These are phyloP conservation scores for Pteropus alecto DNA, from an alignment of 2,113 vertebrate species.

Conservation along the genomic window DNA sequence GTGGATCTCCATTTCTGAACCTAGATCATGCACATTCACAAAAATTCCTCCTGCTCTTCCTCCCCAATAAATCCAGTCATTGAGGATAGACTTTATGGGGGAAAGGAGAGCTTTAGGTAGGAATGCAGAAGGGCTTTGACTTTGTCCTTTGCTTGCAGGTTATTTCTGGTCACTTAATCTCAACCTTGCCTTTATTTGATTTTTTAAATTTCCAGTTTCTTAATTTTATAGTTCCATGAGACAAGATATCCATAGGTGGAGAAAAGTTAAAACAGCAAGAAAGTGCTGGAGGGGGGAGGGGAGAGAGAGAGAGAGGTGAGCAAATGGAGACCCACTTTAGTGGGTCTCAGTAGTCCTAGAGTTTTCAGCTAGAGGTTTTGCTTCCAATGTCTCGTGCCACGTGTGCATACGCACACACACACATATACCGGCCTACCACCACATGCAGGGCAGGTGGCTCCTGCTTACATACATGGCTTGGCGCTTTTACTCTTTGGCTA, in stretches of 20 bases:
- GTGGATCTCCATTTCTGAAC: no score
- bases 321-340: background rate
- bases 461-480: slow-evolving; percentile 76
- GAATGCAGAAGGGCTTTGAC: background rate
- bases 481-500: slow-evolving; percentile 49
- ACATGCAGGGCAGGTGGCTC: slow-evolving; percentile 58
- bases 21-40: background rate
- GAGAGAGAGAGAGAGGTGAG: no score
- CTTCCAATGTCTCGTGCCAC: background rate
- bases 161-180: background rate
- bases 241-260: background rate
- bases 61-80: rapidly evolving
- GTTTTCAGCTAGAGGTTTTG: background rate
- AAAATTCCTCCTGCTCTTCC: background rate
- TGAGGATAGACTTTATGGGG: background rate
- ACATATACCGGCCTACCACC: background rate
- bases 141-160: background rate
- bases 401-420: background rate
- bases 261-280: background rate
- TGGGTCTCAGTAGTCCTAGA: background rate
- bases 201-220: background rate
- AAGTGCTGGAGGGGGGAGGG: background rate
- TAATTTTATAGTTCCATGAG: background rate
- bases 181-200: background rate
- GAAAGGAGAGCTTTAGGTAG: background rate